Conservation (phyloP, 2,797 vertebrate species). For the Podarcis lilfordi region DNA sequence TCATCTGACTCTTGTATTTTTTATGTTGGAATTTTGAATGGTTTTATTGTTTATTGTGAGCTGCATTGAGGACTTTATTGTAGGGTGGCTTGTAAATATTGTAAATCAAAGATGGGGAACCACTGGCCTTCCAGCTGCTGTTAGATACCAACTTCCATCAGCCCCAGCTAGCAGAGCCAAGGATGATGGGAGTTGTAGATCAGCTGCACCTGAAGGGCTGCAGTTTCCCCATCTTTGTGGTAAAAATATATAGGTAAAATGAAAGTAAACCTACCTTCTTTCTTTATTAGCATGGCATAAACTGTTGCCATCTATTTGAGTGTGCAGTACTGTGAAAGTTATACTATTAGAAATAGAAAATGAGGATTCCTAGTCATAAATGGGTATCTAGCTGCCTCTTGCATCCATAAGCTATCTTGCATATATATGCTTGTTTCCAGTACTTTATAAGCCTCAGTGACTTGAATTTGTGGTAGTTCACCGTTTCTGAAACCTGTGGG, state of each 20-base stretch:
- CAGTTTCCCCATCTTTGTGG: too few relatives aligned
- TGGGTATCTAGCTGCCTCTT: background rate
- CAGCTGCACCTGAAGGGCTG: background rate
- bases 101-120: too few relatives aligned
- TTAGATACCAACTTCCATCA: too few relatives aligned
- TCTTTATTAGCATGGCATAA: background rate
- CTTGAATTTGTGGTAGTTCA: background rate
- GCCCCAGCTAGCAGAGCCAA: too few relatives aligned
- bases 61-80: background rate
- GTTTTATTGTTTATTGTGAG: background rate
- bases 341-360: background rate
- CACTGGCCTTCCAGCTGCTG: too few relatives aligned
- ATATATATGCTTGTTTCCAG: background rate
- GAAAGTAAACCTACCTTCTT: too few relatives aligned
- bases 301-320: background rate
- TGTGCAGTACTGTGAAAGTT: background rate
- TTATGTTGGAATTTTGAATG: background rate
- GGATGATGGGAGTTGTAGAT: too few relatives aligned
- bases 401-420: background rate
- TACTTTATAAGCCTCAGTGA: background rate
- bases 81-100: background rate
- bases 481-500: background rate
- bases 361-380: background rate
- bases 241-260: background rate
- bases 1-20: background rate